A percentile compares a stretch with the other conserved stretches of the same genome.
Evolutionary conservation across 1,140 invertebrate genomes (phyloP).

Genomic region (Thrips palmi): DNA sequence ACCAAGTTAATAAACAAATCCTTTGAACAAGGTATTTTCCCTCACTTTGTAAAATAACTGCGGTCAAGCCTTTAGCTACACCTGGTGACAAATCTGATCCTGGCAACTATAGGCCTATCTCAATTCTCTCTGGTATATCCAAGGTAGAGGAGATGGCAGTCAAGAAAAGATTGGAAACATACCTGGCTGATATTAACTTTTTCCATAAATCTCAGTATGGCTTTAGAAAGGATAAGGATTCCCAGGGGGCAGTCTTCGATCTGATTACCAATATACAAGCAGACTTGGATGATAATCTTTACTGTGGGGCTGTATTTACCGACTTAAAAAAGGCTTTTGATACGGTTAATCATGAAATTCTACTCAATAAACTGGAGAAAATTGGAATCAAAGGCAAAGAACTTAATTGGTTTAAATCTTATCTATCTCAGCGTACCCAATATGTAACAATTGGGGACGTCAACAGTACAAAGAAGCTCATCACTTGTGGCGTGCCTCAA

Average conservation of each 20-base stretch:
- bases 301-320: slow-evolving; percentile 8
- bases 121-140: too few relatives aligned
- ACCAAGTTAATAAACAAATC: too few relatives aligned
- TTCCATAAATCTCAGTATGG: slow-evolving; percentile 8
- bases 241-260: slow-evolving; percentile 4
- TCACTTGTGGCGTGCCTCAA: slow-evolving; percentile 13
- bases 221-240: slow-evolving; percentile 7
- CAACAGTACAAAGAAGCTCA: neutral
- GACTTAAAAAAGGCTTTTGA: slow-evolving; percentile 12
- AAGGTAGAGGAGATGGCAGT: slow-evolving; percentile 8
- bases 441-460: slow-evolving; percentile 6
- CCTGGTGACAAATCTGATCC: too few relatives aligned
- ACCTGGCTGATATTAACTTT: slow-evolving; percentile 1
- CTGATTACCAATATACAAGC: neutral
- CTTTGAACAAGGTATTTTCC: too few relatives aligned
- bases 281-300: slow-evolving; percentile 2
- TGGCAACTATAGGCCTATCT: too few relatives aligned
- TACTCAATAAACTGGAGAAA: slow-evolving; percentile 12
- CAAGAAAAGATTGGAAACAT: neutral
- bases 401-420: slow-evolving; percentile 13
- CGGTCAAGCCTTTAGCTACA: too few relatives aligned
- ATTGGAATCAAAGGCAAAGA: slow-evolving; percentile 13
- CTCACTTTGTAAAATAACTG: too few relatives aligned
- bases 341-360: slow-evolving; percentile 6
- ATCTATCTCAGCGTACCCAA: slow-evolving; percentile 11